Conservation (phyloP, 1,140 invertebrate species). For the Musca vetustissima region DNA sequence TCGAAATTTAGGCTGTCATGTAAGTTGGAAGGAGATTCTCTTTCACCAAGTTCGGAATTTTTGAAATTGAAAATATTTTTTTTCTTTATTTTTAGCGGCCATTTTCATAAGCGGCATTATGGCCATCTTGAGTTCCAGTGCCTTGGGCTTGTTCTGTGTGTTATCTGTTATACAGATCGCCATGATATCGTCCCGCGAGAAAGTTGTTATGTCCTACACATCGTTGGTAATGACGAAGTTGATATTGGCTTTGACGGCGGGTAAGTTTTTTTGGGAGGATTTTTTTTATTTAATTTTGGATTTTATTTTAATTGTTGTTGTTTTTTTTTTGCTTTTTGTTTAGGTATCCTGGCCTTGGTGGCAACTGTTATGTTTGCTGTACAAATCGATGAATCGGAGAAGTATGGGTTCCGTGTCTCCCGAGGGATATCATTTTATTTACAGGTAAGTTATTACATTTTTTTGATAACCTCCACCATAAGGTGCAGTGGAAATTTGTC, state of each 20-base stretch:
- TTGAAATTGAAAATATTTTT: background rate
- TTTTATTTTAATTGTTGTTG: background rate
- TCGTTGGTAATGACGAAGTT: constrained; percentile 75
- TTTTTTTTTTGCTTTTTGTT: background rate
- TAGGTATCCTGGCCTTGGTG: constrained; percentile 75
- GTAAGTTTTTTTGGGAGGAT: constrained; percentile 61
- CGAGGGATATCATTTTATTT: constrained; percentile 83
- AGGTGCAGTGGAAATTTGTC: too few relatives aligned
- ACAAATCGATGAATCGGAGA: constrained; percentile 75
- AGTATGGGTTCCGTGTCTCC: constrained; percentile 69
- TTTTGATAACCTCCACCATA: too few relatives aligned
- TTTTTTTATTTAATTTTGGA: background rate
- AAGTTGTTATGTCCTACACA: constrained; percentile 74
- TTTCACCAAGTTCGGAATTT: constrained; percentile 1
- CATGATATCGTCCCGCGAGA: constrained; percentile 80
- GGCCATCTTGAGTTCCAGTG: constrained; percentile 67
- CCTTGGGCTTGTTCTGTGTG: constrained; percentile 74
- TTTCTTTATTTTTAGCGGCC: constrained; percentile 63
- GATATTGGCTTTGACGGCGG: constrained; percentile 70
- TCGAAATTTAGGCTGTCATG: constrained; percentile 76
- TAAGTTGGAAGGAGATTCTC: too few relatives aligned
- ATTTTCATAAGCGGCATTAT: constrained; percentile 78
- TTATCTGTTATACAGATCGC: constrained; percentile 78
- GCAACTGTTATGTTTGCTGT: constrained; percentile 78
- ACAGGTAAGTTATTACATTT: constrained; percentile 72